Base-by-base conservation (phyloP, 1,140 invertebrate genomes). In the Elymnias hypermnestra region DNA sequence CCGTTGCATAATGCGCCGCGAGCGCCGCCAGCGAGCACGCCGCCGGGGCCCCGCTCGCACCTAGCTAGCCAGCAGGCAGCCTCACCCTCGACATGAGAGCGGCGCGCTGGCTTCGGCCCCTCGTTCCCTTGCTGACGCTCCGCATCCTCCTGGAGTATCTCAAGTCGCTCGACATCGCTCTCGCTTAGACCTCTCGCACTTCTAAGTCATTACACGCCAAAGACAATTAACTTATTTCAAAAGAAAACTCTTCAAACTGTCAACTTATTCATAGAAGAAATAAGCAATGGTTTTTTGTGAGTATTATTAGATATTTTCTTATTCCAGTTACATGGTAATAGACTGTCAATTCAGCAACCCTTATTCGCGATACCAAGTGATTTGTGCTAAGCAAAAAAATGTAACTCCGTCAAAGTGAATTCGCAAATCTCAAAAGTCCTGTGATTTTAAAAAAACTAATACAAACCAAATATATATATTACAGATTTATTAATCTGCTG, bases 61-160 rank as follows among this genome's bases (percentile, higher is more conserved):
- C 41, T 53, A 59, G 60, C 50, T 37, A 36, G 45, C 37, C 35
- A 43, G 40, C 55, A n/a, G n/a, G n/a, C n/a, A n/a, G n/a, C n/a
- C n/a, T n/a, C n/a, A n/a, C n/a, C n/a, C n/a, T 47, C 63, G 73
- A 65, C 63, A 73, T 71, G 72, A 60, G 61, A 67, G 57, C 66
- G 63, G 63, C 57, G 57, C 72, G 76, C 62, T 66, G 74, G 59
- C 67, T 63, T 43, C 68, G 63, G 57, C 75, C 73, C 37, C 66
- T 69, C 41, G 69, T 78, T 29, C 66, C 73, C 35, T 52, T 77
- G 53, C 69, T 75, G 45, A 63, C 66, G 64, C 72, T 76, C 58
- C 73, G 73, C 44, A 72, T 74, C 58, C 63, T 76, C 41, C 70
- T 77, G 57, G 73, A 77, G 65, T 70, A 71, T 48, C 69, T 77